Evolutionary conservation across 2,113 vertebrate species (phyloP).

Genomic region (Cariama cristata): DNA sequence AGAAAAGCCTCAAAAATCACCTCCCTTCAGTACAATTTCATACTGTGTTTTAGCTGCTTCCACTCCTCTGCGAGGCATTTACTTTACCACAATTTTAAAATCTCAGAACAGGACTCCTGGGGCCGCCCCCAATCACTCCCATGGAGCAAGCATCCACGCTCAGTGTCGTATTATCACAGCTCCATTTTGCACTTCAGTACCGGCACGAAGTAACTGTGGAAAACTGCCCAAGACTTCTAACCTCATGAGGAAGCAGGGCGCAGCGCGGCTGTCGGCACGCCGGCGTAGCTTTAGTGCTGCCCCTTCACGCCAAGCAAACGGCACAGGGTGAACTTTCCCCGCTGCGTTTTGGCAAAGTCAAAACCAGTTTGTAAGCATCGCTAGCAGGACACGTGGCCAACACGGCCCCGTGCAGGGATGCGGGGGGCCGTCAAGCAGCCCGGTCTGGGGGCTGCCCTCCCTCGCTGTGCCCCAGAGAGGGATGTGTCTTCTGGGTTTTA

Average conservation of each 20-base stretch:
- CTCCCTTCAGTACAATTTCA: background rate
- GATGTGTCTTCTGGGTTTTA: background rate
- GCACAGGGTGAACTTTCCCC: background rate
- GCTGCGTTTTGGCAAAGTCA: background rate
- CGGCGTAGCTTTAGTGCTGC: fast-evolving
- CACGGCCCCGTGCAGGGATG: fast-evolving
- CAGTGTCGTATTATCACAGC: background rate
- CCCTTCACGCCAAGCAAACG: background rate
- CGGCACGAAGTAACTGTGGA: background rate
- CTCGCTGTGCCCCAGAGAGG: fast-evolving
- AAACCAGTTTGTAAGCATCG: background rate
- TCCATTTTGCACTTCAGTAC: background rate
- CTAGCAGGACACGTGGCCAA: background rate
- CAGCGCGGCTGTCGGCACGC: fast-evolving
- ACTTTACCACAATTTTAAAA: background rate
- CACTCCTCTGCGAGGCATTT: background rate
- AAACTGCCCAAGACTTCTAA: background rate
- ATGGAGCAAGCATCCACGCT: fast-evolving
- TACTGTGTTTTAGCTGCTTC: background rate
- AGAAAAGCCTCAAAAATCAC: background rate
- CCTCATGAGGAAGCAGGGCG: background rate
- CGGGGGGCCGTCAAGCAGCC: background rate
- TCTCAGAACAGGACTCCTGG: background rate
- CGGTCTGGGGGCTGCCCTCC: fast-evolving
- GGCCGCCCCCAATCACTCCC: fast-evolving